Conservation (phyloP, 92 coral and sea anemone species). For the Heliopora coerulea region DNA sequence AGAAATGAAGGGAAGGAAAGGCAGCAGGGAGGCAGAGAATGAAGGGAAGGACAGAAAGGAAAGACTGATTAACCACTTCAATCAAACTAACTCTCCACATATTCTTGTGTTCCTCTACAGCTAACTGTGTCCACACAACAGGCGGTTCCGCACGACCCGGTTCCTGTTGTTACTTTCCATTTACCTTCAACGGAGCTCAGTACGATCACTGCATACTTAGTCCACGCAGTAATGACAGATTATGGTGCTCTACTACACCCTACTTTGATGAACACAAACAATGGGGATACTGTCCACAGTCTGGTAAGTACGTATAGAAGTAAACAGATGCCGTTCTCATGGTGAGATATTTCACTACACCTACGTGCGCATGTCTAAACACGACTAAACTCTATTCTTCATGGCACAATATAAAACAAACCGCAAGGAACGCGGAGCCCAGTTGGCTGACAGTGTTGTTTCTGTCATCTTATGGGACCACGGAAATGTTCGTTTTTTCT, state of each 20-base stretch:
- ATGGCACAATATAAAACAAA: too few species aligned
- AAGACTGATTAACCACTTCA: background rate
- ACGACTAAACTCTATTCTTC: too few species aligned
- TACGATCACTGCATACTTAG: constrained; percentile 64
- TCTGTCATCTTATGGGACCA: too few species aligned
- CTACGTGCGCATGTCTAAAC: too few species aligned
- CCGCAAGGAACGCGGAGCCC: too few species aligned
- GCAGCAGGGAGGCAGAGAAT: background rate
- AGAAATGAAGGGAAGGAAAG: constrained; percentile 5
- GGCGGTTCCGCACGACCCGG: constrained; percentile 53
- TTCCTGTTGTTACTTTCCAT: constrained; percentile 75
- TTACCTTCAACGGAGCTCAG: constrained; percentile 63
- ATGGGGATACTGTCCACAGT: constrained; percentile 74
- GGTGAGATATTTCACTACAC: too few species aligned
- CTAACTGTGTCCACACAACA: constrained; percentile 59
- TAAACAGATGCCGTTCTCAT: too few species aligned
- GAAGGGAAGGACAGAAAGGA: background rate
- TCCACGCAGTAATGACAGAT: constrained; percentile 51
- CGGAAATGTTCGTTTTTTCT: too few species aligned
- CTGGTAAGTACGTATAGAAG: constrained; percentile 66
- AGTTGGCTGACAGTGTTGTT: too few species aligned
- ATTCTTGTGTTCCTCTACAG: constrained; percentile 36
- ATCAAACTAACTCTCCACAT: background rate
- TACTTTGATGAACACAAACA: constrained; percentile 67
- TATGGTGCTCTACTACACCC: constrained; percentile 79